These are phyloP conservation scores for Agrotis exclamationis DNA, from an alignment of 2,888 invertebrate species.

Conservation along the genomic window DNA sequence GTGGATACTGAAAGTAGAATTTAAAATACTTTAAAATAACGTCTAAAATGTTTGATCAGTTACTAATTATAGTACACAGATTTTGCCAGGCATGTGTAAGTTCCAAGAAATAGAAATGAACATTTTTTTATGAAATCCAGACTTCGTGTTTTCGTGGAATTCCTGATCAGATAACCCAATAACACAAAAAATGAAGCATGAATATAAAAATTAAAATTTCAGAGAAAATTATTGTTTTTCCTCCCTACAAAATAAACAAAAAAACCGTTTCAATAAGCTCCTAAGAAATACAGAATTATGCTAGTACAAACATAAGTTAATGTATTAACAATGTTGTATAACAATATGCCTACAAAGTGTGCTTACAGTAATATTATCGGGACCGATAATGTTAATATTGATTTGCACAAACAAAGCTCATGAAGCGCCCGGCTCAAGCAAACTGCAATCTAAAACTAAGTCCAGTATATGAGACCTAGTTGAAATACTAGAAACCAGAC, in stretches of 20 bases:
- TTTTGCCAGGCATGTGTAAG: not conserved
- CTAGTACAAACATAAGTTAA: constrained; percentile 5
- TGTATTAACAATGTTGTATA: not conserved
- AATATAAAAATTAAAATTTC: not conserved
- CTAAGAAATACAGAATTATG: not conserved
- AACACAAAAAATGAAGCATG: not conserved
- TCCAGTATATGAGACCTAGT: not conserved
- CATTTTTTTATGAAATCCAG: too few species aligned
- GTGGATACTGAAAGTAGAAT: not conserved
- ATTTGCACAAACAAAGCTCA: constrained; percentile 6
- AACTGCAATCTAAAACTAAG: constrained; percentile 14
- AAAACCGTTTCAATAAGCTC: not conserved
- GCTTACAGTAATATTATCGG: constrained; percentile 11
- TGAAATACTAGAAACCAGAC: not conserved
- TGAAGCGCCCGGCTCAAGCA: not conserved
- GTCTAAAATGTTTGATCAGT: too few species aligned
- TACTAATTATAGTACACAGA: not conserved
- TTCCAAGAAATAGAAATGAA: too few species aligned
- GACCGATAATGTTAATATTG: constrained; percentile 11
- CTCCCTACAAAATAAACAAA: not conserved
- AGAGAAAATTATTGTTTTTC: not conserved
- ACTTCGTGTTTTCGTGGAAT: too few species aligned
- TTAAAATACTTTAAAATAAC: not conserved
- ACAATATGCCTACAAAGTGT: not conserved
- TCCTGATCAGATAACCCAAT: too few species aligned